A percentile compares a stretch with the other conserved stretches of the same genome.
Conservation (phyloP, 2,797 vertebrate species). For the Spea hammondii region DNA sequence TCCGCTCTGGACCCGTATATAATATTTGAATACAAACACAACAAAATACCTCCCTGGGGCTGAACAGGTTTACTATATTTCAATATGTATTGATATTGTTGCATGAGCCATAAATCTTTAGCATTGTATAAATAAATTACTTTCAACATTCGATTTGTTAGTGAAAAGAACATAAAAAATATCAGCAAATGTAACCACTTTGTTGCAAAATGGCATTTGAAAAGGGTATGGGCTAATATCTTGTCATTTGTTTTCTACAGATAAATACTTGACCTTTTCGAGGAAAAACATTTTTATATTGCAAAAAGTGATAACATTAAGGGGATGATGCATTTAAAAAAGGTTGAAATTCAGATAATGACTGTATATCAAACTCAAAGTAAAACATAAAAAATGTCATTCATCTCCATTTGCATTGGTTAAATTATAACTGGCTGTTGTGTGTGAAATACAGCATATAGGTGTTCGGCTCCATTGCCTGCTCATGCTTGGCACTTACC, state of each 20-base stretch:
- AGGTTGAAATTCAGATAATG: conserved; percentile 23
- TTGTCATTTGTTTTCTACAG: conserved; percentile 31
- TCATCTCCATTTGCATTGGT: too few relatives aligned
- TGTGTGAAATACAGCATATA: too few relatives aligned
- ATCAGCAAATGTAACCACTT: conserved; percentile 29
- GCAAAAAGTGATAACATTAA: conserved; percentile 33
- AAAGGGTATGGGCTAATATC: conserved; percentile 46
- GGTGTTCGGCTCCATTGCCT: too few relatives aligned
- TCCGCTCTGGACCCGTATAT: too few relatives aligned
- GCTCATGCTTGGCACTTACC: too few relatives aligned
- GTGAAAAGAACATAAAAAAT: conserved; percentile 4
- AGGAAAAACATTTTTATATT: conserved; percentile 38
- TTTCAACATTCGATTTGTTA: neutral
- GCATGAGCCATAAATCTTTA: neutral
- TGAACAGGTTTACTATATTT: too few relatives aligned
- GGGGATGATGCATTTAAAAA: conserved; percentile 25
- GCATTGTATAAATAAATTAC: neutral
- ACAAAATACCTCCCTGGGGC: too few relatives aligned
- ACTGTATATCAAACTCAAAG: conserved; percentile 8
- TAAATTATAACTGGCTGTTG: too few relatives aligned
- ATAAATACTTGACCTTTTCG: conserved; percentile 49
- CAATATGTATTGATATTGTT: too few relatives aligned
- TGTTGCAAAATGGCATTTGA: conserved; percentile 16
- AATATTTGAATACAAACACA: too few relatives aligned
- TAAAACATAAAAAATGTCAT: neutral